A percentile compares a stretch with the other conserved stretches of the same genome.
phyloP scores from a whole-genome alignment of 1,140 invertebrate species.

The Cydia splendana region DNA sequence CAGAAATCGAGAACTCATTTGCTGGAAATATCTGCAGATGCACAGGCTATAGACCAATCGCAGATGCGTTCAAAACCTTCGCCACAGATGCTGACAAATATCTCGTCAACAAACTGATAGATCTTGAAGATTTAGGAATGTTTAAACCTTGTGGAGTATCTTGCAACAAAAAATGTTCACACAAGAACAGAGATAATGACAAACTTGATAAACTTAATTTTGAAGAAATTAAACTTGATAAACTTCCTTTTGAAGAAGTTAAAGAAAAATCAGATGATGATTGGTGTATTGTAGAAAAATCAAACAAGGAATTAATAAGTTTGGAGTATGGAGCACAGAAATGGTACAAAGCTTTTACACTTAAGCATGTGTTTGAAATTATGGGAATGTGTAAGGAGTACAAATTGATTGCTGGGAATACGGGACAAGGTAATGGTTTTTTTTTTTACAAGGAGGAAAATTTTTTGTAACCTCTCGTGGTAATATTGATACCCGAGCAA shows the following conservation, averaged over 20 bases:
- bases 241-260: constrained; percentile 8
- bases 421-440: constrained; percentile 24
- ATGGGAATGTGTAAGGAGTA: constrained; percentile 52
- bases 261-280: constrained; percentile 40
- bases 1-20: constrained; percentile 87
- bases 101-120: constrained; percentile 67
- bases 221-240: constrained; percentile 11
- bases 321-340: constrained; percentile 54
- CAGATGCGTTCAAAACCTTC: constrained; percentile 83
- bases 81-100: constrained; percentile 48
- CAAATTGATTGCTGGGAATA: constrained; percentile 42
- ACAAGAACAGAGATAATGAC: constrained; percentile 38
- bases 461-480: too few relatives aligned
- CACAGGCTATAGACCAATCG: constrained; percentile 92
- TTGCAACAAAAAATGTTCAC: constrained; percentile 50
- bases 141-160: constrained; percentile 54
- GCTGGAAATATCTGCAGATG: constrained; percentile 93
- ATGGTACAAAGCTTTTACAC: constrained; percentile 81
- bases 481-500: too few relatives aligned
- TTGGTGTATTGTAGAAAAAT: constrained; percentile 57
- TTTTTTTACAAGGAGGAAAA: too few relatives aligned
- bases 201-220: not conserved
- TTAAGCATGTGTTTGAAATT: constrained; percentile 63
- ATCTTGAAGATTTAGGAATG: constrained; percentile 72
- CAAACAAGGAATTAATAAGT: constrained; percentile 45